phyloP scores from a whole-genome alignment of 1,140 invertebrate species.

The Ctenoplectra terminalis region DNA sequence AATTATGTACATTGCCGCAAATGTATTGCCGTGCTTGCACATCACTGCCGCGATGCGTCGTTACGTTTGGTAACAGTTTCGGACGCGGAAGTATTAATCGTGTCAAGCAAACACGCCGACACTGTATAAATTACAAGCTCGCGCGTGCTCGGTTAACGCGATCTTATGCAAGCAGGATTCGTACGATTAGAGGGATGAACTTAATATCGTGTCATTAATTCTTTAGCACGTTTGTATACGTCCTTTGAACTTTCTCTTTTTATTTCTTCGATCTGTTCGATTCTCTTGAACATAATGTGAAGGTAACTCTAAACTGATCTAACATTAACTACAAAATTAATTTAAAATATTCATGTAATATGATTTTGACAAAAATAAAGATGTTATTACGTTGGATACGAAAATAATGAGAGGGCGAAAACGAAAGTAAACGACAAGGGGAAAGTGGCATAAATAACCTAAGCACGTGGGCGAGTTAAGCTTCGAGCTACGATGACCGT shows the following conservation, averaged over 20 bases:
- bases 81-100: conserved; percentile 67
- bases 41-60: conserved; percentile 53
- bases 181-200: conserved; percentile 12
- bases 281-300: too few species aligned
- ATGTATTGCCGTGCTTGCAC: conserved; percentile 53
- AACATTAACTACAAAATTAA: too few species aligned
- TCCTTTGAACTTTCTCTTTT: not conserved
- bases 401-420: too few species aligned
- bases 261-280: not conserved
- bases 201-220: conserved; percentile 30
- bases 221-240: not conserved
- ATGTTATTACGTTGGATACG: too few species aligned
- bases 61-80: conserved; percentile 64
- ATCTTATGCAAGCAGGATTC: conserved; percentile 51
- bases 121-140: conserved; percentile 54
- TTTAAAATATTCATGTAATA: too few species aligned
- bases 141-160: conserved; percentile 27
- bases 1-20: conserved; percentile 68
- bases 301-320: too few species aligned
- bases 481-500: too few species aligned
- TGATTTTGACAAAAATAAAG: too few species aligned
- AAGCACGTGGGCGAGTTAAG: too few species aligned
- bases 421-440: too few species aligned
- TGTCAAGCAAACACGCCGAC: conserved; percentile 46
- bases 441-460: too few species aligned